phyloP scores from a whole-genome alignment of 2,113 vertebrate species.

The Quiscalus mexicanus region DNA sequence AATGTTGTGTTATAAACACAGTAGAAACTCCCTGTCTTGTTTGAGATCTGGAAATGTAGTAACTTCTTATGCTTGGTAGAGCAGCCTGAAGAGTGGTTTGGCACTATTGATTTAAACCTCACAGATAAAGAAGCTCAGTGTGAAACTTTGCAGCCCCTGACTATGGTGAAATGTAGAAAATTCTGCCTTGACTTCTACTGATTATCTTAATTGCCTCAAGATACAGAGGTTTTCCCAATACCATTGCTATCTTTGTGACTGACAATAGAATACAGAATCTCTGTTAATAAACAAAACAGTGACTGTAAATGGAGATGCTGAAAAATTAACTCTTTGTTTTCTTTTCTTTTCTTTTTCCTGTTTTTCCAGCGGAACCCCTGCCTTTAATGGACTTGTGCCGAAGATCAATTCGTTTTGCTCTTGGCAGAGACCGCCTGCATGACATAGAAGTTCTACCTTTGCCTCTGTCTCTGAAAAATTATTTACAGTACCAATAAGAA shows the following conservation, averaged over 20 bases:
- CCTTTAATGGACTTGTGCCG: constrained; percentile 96
- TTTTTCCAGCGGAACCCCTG: constrained; percentile 89
- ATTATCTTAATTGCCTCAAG: background rate
- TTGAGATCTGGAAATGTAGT: background rate
- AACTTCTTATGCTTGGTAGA: background rate
- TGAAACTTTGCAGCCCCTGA: background rate
- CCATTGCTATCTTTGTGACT: background rate
- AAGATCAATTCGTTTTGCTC: constrained; percentile 89
- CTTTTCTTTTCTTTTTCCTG: background rate
- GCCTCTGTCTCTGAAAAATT: constrained; percentile 95
- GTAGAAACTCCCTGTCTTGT: background rate
- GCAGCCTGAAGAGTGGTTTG: background rate
- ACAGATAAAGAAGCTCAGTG: background rate
- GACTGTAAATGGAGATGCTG: background rate
- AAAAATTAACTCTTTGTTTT: background rate
- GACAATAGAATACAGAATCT: background rate
- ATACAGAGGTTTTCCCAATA: background rate
- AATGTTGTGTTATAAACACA: background rate
- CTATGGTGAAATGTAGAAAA: background rate
- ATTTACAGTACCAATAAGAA: constrained; percentile 96
- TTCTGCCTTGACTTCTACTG: background rate
- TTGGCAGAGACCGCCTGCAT: constrained; percentile 90
- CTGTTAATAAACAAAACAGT: background rate
- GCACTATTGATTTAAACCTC: background rate
- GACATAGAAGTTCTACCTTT: constrained; percentile 91